Evolutionary conservation across 2,797 vertebrate genomes (phyloP).

Genomic region (Otus scops): DNA sequence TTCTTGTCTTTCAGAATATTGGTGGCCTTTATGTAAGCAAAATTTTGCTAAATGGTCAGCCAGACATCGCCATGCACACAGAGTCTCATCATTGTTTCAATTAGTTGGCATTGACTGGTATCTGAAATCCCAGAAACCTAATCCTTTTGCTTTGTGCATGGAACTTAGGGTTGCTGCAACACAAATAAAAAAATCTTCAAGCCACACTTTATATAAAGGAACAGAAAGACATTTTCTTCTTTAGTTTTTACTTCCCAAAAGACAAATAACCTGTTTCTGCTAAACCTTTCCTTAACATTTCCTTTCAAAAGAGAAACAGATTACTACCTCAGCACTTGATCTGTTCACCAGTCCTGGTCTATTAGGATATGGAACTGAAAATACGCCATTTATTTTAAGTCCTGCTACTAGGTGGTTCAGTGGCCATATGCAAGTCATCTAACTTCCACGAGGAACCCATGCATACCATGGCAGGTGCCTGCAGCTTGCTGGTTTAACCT

Average conservation of each 20-base stretch:
- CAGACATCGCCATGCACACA: background rate
- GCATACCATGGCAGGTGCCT: background rate
- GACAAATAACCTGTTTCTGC: background rate
- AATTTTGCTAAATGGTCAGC: background rate
- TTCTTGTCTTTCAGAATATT: background rate
- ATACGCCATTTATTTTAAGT: background rate
- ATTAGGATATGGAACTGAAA: background rate
- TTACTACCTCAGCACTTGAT: background rate
- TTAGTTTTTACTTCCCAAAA: background rate
- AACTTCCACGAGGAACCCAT: fast-evolving
- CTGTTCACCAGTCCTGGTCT: background rate
- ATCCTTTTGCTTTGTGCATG: background rate
- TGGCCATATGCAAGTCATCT: background rate
- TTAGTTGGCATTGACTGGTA: background rate
- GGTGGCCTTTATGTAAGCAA: background rate
- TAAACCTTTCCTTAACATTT: background rate
- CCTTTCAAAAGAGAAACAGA: background rate
- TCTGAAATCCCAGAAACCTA: background rate
- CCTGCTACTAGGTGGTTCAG: background rate
- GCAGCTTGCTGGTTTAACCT: background rate
- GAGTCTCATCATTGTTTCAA: background rate
- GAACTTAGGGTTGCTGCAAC: background rate
- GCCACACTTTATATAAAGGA: background rate
- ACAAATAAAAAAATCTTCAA: background rate
- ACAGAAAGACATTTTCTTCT: background rate